Percentiles rank a stretch among this genome's conserved stretches.
Conservation (phyloP, 2,113 vertebrate species). For the Uropsilus gracilis region DNA sequence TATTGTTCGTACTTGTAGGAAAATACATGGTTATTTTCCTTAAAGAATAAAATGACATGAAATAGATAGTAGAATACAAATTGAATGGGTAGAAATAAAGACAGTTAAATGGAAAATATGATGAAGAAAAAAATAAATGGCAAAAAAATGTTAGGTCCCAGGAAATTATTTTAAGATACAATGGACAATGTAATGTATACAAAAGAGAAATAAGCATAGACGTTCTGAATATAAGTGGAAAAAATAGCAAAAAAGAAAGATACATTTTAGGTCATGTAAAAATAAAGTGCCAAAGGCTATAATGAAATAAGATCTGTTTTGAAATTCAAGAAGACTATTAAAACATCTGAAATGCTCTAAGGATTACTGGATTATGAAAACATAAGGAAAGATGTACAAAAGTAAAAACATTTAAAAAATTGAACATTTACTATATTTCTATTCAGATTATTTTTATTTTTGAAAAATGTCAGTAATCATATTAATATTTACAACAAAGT, state of each 20-base stretch:
- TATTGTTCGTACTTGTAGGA: constrained; percentile 60
- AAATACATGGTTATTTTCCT: constrained; percentile 56
- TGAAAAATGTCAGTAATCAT: constrained; percentile 47
- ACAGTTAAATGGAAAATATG: background rate
- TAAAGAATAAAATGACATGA: constrained; percentile 66
- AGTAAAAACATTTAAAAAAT: constrained; percentile 1
- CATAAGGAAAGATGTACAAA: background rate
- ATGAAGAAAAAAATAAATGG: background rate
- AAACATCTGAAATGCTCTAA: background rate
- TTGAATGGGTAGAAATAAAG: constrained; percentile 43
- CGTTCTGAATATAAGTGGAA: constrained; percentile 36
- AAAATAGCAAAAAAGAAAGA: constrained; percentile 45
- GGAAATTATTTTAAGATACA: constrained; percentile 23
- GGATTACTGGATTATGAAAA: constrained; percentile 20
- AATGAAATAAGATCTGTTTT: constrained; percentile 64
- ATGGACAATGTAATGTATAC: constrained; percentile 34
- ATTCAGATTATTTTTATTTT: constrained; percentile 30
- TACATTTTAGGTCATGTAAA: constrained; percentile 23
- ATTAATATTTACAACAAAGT: constrained; percentile 66
- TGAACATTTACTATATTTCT: constrained; percentile 52
- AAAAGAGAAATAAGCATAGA: constrained; percentile 49
- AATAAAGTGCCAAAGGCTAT: background rate
- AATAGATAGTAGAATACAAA: constrained; percentile 42
- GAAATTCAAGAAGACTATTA: constrained; percentile 26
- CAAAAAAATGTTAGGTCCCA: background rate